A percentile compares a stretch with the other conserved stretches of the same genome.
phyloP scores from a whole-genome alignment of 2,797 vertebrate species.

The Anguilla obscura region DNA sequence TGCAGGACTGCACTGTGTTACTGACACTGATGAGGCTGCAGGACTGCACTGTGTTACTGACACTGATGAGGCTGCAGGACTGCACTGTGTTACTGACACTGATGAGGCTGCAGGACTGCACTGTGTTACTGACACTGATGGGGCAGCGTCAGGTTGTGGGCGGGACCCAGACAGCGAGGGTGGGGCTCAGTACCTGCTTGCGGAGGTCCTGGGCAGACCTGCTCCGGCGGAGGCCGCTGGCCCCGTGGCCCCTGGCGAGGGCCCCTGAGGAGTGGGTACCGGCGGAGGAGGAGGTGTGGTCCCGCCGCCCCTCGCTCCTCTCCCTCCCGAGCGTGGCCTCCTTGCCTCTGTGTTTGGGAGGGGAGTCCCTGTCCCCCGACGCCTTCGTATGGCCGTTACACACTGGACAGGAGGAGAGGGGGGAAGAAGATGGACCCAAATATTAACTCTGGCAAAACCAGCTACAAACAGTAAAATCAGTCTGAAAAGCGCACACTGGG shows the following conservation, averaged over 20 bases:
- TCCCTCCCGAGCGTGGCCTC: conserved; percentile 78
- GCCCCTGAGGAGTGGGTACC: conserved; percentile 57
- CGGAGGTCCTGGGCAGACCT: conserved; percentile 82
- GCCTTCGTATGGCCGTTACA: conserved; percentile 80
- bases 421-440: neutral
- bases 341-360: conserved; percentile 78
- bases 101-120: neutral
- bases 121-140: neutral
- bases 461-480: neutral
- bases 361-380: conserved; percentile 73
- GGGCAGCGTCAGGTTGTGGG: neutral
- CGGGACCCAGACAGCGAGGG: neutral
- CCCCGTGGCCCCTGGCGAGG: conserved; percentile 69
- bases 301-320: conserved; percentile 71
- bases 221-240: conserved; percentile 71
- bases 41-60: too few species aligned
- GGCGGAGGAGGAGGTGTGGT: conserved; percentile 57
- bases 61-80: too few species aligned
- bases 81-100: too few species aligned
- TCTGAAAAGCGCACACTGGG: neutral
- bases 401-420: conserved; percentile 56
- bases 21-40: too few species aligned
- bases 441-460: neutral
- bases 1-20: too few species aligned
- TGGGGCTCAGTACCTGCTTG: conserved; percentile 70